These are phyloP conservation scores for Calephelis perditalis DNA, from an alignment of 2,888 invertebrate genomes.

Conservation along the genomic window DNA sequence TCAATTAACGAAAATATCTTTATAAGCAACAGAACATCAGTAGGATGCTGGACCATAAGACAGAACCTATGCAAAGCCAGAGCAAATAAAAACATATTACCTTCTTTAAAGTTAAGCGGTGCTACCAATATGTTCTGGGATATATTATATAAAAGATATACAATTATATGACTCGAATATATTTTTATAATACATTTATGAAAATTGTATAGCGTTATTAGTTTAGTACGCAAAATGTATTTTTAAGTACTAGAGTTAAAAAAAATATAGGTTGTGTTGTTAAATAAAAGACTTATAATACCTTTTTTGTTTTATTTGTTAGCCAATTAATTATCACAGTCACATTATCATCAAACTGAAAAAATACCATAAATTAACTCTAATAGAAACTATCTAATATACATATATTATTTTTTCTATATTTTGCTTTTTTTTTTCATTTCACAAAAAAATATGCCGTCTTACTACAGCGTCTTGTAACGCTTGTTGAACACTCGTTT, in stretches of 20 bases:
- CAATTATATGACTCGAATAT: conserved; percentile 18
- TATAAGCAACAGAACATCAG: no score
- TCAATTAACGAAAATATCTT: no score
- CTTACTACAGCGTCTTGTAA: no score
- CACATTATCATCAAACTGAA: background rate
- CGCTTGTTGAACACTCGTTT: no score
- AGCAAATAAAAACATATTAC: no score
- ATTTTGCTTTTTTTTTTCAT: background rate
- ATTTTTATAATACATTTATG: conserved; percentile 5
- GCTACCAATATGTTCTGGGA: background rate
- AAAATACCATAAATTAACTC: background rate
- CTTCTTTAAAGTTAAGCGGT: background rate
- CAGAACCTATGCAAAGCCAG: no score
- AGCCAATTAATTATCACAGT: conserved; percentile 17
- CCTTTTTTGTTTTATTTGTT: conserved; percentile 5
- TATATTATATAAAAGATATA: conserved; percentile 1
- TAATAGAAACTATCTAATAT: background rate
- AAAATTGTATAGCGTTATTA: background rate
- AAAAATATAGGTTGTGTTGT: conserved; percentile 30
- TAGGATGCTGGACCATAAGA: no score
- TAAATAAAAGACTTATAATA: conserved; percentile 16
- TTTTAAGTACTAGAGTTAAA: conserved; percentile 24
- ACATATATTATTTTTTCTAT: background rate
- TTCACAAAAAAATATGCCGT: no score
- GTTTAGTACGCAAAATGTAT: conserved; percentile 14